Conservation (phyloP, 2,113 vertebrate species). For the Rhodinocichla rosea region DNA sequence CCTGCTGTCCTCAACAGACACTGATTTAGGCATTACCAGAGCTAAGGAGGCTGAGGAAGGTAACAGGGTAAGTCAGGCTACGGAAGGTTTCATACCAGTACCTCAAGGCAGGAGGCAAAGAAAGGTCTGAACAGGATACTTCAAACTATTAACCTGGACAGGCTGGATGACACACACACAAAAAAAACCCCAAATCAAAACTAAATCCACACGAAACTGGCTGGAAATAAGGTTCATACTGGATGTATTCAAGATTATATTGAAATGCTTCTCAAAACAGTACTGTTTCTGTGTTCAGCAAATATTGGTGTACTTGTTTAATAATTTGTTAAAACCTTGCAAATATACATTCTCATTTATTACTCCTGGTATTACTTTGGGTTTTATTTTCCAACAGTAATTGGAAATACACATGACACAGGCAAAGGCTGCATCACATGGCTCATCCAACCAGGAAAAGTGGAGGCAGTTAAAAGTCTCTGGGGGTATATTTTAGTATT, state of each 20-base stretch:
- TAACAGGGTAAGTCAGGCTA: background rate
- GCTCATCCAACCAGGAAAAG: background rate
- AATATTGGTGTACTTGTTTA: background rate
- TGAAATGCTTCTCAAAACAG: background rate
- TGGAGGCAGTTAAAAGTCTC: background rate
- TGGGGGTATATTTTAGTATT: background rate
- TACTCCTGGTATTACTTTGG: background rate
- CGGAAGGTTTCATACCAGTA: background rate
- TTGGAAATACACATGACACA: background rate
- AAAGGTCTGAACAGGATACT: background rate
- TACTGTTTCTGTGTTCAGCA: background rate
- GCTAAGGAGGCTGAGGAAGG: background rate
- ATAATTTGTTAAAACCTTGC: background rate
- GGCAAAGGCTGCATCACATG: background rate
- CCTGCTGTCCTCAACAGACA: background rate
- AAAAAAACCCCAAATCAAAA: background rate
- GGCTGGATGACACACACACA: background rate
- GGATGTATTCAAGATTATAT: background rate
- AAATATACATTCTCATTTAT: background rate
- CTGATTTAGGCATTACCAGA: background rate
- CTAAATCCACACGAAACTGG: background rate
- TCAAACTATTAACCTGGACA: background rate
- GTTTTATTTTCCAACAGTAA: background rate
- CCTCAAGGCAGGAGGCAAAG: background rate
- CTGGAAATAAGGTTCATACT: background rate